Percentiles rank a stretch among this genome's conserved stretches.
Evolutionary conservation across 2,113 vertebrate genomes (phyloP).

Genomic region (Meleagris gallopavo): DNA sequence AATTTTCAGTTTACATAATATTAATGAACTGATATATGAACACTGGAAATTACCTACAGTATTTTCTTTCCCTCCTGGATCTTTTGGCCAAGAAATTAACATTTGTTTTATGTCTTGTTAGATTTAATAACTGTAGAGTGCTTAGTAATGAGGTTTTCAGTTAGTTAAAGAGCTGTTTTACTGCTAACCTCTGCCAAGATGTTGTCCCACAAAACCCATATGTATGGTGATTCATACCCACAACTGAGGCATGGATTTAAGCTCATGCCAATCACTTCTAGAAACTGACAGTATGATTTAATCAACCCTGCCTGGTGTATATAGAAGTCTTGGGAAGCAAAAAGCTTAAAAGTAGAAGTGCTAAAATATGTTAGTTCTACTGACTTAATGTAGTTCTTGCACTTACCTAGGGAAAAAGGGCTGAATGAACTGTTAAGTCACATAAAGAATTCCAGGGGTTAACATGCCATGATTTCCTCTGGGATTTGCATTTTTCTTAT

Average conservation of each 20-base stretch:
- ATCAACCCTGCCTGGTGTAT: neutral
- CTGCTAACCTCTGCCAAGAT: neutral
- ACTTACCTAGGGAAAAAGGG: neutral
- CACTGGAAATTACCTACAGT: neutral
- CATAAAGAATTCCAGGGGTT: conserved; percentile 28
- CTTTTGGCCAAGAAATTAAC: conserved; percentile 1
- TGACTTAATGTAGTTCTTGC: neutral
- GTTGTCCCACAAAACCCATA: conserved; percentile 27
- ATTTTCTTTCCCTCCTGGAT: neutral
- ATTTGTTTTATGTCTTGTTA: conserved; percentile 25
- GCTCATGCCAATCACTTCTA: conserved; percentile 21
- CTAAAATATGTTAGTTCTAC: conserved; percentile 24
- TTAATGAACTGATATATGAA: neutral
- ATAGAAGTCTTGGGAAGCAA: neutral
- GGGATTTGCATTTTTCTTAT: conserved; percentile 65
- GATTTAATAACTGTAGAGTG: neutral
- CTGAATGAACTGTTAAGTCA: conserved; percentile 10
- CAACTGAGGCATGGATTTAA: conserved; percentile 41
- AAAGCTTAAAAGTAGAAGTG: neutral
- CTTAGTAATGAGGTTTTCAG: conserved; percentile 2
- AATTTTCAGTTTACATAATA: neutral
- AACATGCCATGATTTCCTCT: conserved; percentile 42
- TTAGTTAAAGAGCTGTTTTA: neutral
- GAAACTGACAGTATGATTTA: conserved; percentile 40
- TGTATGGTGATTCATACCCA: conserved; percentile 14